Conservation (phyloP, 2,888 invertebrate species). For the Drosophila meridionalis region DNA sequence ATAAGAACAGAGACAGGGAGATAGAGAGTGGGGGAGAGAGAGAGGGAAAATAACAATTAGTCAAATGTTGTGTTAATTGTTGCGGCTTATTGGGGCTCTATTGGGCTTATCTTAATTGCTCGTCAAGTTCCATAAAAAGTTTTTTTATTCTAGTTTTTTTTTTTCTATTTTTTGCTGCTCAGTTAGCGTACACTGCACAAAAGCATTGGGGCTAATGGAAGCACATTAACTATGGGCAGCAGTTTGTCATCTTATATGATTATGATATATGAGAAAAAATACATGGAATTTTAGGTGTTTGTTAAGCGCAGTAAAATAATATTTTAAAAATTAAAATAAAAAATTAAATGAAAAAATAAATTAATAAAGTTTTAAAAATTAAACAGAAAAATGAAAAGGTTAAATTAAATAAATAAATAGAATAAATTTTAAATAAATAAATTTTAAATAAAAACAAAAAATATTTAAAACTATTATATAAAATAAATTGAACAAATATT, state of each 20-base stretch:
- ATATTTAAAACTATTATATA: background rate
- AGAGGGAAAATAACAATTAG: constrained; percentile 66
- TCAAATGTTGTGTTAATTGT: constrained; percentile 70
- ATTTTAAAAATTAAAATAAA: background rate
- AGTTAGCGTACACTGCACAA: background rate
- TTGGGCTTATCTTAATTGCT: constrained; percentile 75
- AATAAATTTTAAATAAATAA: background rate
- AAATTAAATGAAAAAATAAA: background rate
- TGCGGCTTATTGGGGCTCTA: constrained; percentile 63
- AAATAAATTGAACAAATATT: background rate
- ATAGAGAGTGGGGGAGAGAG: constrained; percentile 4
- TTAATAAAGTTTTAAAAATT: background rate
- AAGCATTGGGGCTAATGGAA: background rate
- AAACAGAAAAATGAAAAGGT: no score
- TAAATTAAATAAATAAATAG: no score
- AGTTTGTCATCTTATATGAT: background rate
- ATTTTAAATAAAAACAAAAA: background rate
- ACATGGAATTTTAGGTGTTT: background rate
- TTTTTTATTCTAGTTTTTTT: constrained; percentile 25
- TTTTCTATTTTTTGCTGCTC: constrained; percentile 4
- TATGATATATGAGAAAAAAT: background rate
- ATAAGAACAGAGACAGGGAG: constrained; percentile 8
- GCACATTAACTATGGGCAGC: background rate
- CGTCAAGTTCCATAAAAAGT: constrained; percentile 70
- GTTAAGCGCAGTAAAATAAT: background rate